A percentile compares a stretch with the other conserved stretches of the same genome.
These are phyloP conservation scores for Mamestra brassicae DNA, from an alignment of 2,888 invertebrate species.

Conservation along the genomic window DNA sequence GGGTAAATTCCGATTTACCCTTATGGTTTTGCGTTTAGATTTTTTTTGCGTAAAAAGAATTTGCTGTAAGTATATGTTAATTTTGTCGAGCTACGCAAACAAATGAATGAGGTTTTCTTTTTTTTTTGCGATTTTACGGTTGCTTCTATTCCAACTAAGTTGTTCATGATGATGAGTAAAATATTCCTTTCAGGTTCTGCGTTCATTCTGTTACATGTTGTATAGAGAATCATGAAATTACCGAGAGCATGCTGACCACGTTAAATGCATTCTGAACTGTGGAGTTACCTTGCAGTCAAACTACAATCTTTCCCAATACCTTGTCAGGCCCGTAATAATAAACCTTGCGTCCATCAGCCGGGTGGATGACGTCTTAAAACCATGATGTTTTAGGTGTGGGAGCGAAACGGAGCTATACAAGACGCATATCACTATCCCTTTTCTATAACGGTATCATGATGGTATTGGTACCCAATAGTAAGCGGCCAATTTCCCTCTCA, in stretches of 20 bases:
- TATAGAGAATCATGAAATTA: background rate
- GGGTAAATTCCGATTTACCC: too few relatives aligned
- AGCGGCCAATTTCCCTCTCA: background rate
- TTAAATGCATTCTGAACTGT: background rate
- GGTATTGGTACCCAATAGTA: too few relatives aligned
- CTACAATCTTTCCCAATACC: constrained; percentile 10
- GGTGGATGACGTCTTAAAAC: background rate
- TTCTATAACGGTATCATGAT: background rate
- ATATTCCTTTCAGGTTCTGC: too few relatives aligned
- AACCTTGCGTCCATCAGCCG: constrained; percentile 3
- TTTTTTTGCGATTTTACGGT: too few relatives aligned
- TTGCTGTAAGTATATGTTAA: too few relatives aligned
- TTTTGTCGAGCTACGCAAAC: too few relatives aligned
- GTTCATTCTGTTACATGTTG: too few relatives aligned
- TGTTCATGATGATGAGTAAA: too few relatives aligned
- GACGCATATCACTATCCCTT: background rate
- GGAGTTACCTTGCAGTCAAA: constrained; percentile 18
- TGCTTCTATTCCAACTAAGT: too few relatives aligned
- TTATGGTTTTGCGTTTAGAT: too few relatives aligned
- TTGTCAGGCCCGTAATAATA: constrained; percentile 22
- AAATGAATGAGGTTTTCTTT: too few relatives aligned
- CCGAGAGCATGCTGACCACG: background rate
- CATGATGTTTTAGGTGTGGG: background rate
- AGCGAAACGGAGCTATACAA: background rate
- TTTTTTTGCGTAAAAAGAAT: too few relatives aligned